Evolutionary conservation across 35 echinoderm and acorn worm genomes (phyloP).

Genomic region (Apostichopus japonicus): DNA sequence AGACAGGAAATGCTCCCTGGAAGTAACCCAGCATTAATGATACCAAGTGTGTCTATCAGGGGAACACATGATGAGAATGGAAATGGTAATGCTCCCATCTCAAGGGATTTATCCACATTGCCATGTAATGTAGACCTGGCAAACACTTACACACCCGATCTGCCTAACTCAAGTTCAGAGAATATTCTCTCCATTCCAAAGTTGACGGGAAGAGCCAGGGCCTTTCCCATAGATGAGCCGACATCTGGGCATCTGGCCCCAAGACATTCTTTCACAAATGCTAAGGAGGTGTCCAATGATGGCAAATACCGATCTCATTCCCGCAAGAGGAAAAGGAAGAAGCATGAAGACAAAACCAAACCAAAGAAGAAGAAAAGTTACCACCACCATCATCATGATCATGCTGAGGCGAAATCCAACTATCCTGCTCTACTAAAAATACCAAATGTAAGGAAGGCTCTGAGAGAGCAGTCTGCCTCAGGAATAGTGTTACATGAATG

Average conservation of each 20-base stretch:
- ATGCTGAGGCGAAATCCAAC: background rate
- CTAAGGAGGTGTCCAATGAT: background rate
- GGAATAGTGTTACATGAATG: too few relatives aligned
- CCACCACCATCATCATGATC: background rate
- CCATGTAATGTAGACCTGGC: background rate
- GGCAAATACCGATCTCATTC: background rate
- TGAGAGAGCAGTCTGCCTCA: background rate
- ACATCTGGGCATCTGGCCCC: background rate
- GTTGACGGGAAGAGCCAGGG: background rate
- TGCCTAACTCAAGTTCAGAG: background rate
- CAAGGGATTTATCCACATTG: background rate
- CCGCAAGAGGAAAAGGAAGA: background rate
- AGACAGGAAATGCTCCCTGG: background rate
- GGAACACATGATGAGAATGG: background rate
- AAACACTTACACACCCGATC: background rate
- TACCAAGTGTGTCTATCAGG: background rate
- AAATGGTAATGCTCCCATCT: background rate
- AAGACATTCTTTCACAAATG: background rate
- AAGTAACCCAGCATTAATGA: background rate
- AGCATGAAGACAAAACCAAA: background rate
- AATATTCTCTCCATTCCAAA: conserved; percentile 18
- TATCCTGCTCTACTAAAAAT: background rate
- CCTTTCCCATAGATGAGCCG: background rate
- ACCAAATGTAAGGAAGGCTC: conserved; percentile 7
- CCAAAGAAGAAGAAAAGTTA: background rate